Conservation (phyloP, 2,113 vertebrate genomes). For the Oriolus oriolus region DNA sequence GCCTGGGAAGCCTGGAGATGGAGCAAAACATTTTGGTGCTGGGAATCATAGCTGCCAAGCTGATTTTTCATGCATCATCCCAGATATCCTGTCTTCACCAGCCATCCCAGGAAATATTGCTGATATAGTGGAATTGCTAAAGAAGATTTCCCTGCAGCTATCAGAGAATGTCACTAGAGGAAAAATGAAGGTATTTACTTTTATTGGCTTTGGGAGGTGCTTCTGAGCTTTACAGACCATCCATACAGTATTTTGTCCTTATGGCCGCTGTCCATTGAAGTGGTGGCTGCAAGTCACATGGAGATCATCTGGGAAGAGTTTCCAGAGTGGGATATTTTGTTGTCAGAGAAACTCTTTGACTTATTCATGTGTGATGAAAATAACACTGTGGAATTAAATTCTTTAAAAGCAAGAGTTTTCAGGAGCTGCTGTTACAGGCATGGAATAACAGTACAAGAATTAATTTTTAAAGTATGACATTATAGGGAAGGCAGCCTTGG, state of each 20-base stretch:
- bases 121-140: slow-evolving; percentile 65
- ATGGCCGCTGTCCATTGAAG: not conserved
- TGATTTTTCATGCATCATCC: slow-evolving; percentile 65
- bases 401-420: not conserved
- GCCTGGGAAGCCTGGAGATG: not conserved
- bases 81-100: slow-evolving; percentile 59
- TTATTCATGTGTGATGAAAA: not conserved
- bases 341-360: not conserved
- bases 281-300: not conserved
- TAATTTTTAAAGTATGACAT: not conserved
- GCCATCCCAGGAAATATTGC: slow-evolving; percentile 70
- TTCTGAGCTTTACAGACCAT: not conserved
- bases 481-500: not conserved
- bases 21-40: not conserved
- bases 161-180: slow-evolving; percentile 43
- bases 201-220: not conserved
- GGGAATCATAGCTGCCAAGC: slow-evolving; percentile 16
- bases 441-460: not conserved
- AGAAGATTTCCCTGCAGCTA: slow-evolving; percentile 57
- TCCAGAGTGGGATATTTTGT: not conserved
- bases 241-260: not conserved
- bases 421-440: not conserved
- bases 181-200: slow-evolving; percentile 70
- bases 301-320: not conserved
- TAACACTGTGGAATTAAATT: not conserved